Percentiles rank a stretch among this genome's conserved stretches.
Conservation (phyloP, 2,797 vertebrate genomes). For the Scomberomorus guttatus region DNA sequence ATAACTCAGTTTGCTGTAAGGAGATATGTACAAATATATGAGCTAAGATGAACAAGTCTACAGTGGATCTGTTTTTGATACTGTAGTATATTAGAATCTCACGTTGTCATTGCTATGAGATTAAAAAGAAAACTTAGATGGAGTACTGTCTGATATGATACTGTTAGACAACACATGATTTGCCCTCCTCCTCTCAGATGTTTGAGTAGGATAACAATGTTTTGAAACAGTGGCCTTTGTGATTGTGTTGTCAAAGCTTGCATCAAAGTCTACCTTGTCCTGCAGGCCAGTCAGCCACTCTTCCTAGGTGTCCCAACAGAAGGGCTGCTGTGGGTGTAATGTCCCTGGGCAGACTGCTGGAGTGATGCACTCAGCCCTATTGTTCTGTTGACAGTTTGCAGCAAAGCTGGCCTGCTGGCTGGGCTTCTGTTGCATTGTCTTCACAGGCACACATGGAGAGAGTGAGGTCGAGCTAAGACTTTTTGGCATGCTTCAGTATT, state of each 20-base stretch:
- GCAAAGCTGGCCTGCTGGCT: conserved; percentile 53
- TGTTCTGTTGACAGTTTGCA: conserved; percentile 64
- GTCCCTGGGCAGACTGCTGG: conserved; percentile 46
- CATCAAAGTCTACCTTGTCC: conserved; percentile 40
- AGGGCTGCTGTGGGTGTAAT: conserved; percentile 28
- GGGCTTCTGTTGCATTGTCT: conserved; percentile 64
- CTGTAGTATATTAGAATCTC: neutral
- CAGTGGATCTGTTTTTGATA: neutral
- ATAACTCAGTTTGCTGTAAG: neutral
- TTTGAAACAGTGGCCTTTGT: conserved; percentile 49
- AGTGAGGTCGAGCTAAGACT: conserved; percentile 54
- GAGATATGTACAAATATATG: neutral
- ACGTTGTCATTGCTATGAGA: neutral
- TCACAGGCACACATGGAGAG: conserved; percentile 38
- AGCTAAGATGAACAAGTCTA: neutral
- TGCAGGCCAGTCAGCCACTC: neutral
- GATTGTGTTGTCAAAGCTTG: conserved; percentile 36
- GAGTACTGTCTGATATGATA: conserved; percentile 2
- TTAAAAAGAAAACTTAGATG: no score
- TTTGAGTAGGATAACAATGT: neutral
- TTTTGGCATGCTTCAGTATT: conserved; percentile 51
- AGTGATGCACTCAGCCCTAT: conserved; percentile 57
- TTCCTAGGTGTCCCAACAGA: conserved; percentile 48
- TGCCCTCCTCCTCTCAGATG: conserved; percentile 9
- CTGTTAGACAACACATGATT: neutral